A percentile compares a stretch with the other conserved stretches of the same genome.
Evolutionary conservation across 2,888 invertebrate genomes (phyloP).

Genomic region (Gnatocerus cornutus): DNA sequence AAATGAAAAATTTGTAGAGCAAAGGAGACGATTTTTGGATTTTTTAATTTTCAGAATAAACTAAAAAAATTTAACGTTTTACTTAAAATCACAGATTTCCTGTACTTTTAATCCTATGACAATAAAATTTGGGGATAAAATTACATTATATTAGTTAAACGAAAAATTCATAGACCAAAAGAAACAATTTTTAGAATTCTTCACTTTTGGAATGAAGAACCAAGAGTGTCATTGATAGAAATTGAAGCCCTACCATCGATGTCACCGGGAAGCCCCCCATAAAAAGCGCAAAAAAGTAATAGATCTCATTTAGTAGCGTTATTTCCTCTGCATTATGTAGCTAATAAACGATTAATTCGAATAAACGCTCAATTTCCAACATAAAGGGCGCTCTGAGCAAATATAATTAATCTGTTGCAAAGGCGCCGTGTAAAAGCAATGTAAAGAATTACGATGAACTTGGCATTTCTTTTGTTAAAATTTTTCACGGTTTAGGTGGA

Average conservation of each 20-base stretch:
- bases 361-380: conserved; percentile 65
- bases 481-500: conserved; percentile 27
- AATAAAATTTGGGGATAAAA: too few relatives aligned
- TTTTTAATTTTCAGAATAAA: too few relatives aligned
- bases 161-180: too few relatives aligned
- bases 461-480: conserved; percentile 61
- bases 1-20: too few relatives aligned
- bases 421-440: conserved; percentile 61
- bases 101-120: too few relatives aligned
- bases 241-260: not conserved
- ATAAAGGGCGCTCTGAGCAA: conserved; percentile 59
- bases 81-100: too few relatives aligned
- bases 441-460: conserved; percentile 62
- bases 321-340: conserved; percentile 36
- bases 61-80: too few relatives aligned
- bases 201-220: too few relatives aligned
- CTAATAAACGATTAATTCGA: conserved; percentile 64
- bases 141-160: too few relatives aligned
- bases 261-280: conserved; percentile 5
- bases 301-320: conserved; percentile 28
- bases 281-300: conserved; percentile 32
- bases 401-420: conserved; percentile 62
- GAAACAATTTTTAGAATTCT: too few relatives aligned
- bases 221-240: too few relatives aligned
- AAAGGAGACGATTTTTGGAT: too few relatives aligned